Conservation (phyloP, 2,888 invertebrate species). For the Chouioia cunea region DNA sequence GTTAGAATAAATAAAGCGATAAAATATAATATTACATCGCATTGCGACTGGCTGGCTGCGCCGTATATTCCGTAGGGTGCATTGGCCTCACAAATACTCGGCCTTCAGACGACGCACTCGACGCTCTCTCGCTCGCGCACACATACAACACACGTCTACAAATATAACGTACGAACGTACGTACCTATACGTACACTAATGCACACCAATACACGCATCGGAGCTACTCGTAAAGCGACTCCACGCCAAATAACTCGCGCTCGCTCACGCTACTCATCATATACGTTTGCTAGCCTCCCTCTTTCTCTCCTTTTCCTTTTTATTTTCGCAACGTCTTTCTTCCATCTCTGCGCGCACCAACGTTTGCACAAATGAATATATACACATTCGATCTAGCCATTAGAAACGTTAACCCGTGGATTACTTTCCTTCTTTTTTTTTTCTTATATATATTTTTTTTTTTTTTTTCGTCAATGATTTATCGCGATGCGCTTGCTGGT, state of each 20-base stretch:
- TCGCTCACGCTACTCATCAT: slow-evolving; percentile 49
- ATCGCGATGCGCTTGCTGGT: too few relatives aligned
- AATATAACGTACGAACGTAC: neutral
- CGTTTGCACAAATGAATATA: neutral
- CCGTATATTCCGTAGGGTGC: slow-evolving; percentile 57
- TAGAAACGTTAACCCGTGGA: slow-evolving; percentile 36
- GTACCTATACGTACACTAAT: neutral
- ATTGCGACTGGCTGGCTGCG: slow-evolving; percentile 59
- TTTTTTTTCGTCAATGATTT: slow-evolving; percentile 40
- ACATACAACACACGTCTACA: neutral
- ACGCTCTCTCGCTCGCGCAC: slow-evolving; percentile 19
- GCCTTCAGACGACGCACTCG: slow-evolving; percentile 56
- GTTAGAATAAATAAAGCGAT: slow-evolving; percentile 68
- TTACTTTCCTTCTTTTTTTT: slow-evolving; percentile 29
- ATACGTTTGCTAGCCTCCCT: slow-evolving; percentile 44
- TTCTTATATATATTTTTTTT: too few relatives aligned
- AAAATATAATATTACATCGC: slow-evolving; percentile 67
- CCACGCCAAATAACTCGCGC: slow-evolving; percentile 54
- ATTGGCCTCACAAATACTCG: slow-evolving; percentile 57
- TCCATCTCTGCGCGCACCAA: slow-evolving; percentile 4
- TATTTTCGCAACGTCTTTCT: slow-evolving; percentile 40
- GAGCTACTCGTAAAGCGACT: slow-evolving; percentile 38
- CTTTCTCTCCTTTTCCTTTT: slow-evolving; percentile 39
- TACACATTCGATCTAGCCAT: slow-evolving; percentile 32
- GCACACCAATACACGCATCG: neutral